phyloP scores from a whole-genome alignment of 37 sponge, comb jelly and placozoan genomes.

The Beroe forskalii region DNA sequence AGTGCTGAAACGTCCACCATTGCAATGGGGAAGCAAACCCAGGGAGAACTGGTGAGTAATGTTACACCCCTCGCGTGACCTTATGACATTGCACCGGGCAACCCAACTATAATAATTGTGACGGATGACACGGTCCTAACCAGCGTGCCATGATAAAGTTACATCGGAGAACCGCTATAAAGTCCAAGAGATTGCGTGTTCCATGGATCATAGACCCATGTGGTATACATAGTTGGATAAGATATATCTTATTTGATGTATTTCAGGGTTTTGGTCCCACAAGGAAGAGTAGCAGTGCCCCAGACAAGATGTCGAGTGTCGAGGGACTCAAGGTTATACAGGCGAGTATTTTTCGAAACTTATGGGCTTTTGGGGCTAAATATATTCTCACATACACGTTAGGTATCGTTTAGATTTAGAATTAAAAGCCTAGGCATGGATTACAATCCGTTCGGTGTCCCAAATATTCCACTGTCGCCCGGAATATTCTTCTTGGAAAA shows the following conservation, averaged over 20 bases:
- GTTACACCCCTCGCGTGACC: neutral
- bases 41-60: conserved; percentile 39
- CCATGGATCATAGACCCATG: no score
- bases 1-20: conserved; percentile 25
- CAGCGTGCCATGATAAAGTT: no score
- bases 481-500: no score
- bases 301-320: conserved; percentile 31
- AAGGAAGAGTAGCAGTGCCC: neutral
- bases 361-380: neutral
- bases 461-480: no score
- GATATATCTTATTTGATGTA: no score
- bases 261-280: conserved; percentile 26
- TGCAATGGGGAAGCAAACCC: conserved; percentile 39
- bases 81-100: no score
- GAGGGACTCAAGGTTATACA: conserved; percentile 56
- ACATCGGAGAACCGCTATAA: no score
- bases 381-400: neutral
- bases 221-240: no score
- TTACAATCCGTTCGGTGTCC: no score
- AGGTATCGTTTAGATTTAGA: neutral
- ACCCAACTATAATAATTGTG: no score
- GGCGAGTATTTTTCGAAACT: neutral
- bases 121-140: no score
- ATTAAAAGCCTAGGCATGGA: neutral
- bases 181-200: no score